These are phyloP conservation scores for Mesoclemmys tuberculata DNA, from an alignment of 2,113 vertebrate genomes.

Conservation along the genomic window DNA sequence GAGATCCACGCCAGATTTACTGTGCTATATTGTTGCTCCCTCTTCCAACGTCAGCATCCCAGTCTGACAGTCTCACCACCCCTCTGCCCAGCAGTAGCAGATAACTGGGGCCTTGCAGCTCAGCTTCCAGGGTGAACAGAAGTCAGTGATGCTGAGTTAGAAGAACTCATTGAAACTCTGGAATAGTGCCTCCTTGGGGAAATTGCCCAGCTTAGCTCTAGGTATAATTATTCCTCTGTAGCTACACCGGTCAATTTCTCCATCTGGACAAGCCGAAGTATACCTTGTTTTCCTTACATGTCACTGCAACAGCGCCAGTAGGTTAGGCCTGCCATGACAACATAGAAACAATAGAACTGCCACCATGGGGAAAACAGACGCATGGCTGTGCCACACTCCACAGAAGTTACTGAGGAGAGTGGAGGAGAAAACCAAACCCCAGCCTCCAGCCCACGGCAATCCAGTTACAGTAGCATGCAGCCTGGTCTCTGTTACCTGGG, in stretches of 20 bases:
- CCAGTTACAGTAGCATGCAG: not conserved
- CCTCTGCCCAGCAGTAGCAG: not conserved
- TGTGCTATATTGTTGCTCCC: rapidly evolving
- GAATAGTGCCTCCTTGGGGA: too few relatives aligned
- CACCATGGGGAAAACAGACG: not conserved
- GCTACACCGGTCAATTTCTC: not conserved
- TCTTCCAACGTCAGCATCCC: rapidly evolving
- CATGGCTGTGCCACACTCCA: not conserved
- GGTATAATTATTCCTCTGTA: too few relatives aligned
- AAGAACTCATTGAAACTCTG: too few relatives aligned
- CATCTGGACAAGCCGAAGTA: not conserved
- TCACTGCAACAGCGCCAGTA: not conserved
- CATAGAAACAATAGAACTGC: not conserved
- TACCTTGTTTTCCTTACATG: not conserved
- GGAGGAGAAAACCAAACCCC: not conserved
- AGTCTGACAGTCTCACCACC: not conserved
- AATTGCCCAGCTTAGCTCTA: too few relatives aligned
- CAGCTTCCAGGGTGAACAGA: not conserved
- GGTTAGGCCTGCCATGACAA: not conserved
- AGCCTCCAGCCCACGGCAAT: not conserved
- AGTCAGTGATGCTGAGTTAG: not conserved
- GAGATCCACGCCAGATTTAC: not conserved
- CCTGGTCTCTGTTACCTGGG: not conserved
- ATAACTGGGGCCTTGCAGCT: not conserved
- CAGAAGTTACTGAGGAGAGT: too few relatives aligned